A percentile compares a stretch with the other conserved stretches of the same genome.
phyloP scores from a whole-genome alignment of 2,797 vertebrate species.

The Tinamus major region DNA sequence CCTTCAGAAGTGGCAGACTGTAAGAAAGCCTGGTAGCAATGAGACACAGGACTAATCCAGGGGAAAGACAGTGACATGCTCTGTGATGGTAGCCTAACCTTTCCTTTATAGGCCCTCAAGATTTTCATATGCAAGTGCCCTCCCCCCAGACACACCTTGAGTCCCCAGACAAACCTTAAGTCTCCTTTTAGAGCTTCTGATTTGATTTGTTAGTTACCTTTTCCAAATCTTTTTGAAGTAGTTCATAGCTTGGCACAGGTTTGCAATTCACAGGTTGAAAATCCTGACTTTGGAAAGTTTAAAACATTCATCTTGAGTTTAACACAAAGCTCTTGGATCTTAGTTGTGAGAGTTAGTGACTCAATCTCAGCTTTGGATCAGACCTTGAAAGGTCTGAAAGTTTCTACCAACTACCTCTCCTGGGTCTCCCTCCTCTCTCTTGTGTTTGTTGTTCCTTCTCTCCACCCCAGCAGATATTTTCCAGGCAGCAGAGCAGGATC shows the following conservation, averaged over 20 bases:
- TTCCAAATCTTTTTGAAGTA: not conserved
- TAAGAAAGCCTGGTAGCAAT: not conserved
- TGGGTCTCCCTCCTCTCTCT: not conserved
- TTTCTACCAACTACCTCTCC: not conserved
- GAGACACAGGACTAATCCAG: not conserved
- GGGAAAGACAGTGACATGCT: not conserved
- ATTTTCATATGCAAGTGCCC: not conserved
- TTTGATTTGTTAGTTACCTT: not conserved
- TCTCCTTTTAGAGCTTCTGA: not conserved
- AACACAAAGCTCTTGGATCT: not conserved
- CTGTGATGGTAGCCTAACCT: not conserved
- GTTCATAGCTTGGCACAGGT: not conserved
- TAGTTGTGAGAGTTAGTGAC: not conserved
- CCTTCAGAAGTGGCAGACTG: not conserved
- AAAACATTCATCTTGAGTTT: not conserved
- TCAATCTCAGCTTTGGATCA: not conserved
- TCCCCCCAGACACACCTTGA: not conserved
- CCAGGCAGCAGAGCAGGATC: not conserved
- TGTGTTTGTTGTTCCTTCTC: not conserved
- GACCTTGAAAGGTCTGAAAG: not conserved
- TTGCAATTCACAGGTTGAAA: not conserved
- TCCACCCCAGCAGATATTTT: constrained; percentile 5
- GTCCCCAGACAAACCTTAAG: not conserved
- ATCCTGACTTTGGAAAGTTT: not conserved
- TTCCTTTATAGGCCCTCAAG: not conserved